These are phyloP conservation scores for Mechanitis messenoides DNA, from an alignment of 2,888 invertebrate species.

Conservation along the genomic window DNA sequence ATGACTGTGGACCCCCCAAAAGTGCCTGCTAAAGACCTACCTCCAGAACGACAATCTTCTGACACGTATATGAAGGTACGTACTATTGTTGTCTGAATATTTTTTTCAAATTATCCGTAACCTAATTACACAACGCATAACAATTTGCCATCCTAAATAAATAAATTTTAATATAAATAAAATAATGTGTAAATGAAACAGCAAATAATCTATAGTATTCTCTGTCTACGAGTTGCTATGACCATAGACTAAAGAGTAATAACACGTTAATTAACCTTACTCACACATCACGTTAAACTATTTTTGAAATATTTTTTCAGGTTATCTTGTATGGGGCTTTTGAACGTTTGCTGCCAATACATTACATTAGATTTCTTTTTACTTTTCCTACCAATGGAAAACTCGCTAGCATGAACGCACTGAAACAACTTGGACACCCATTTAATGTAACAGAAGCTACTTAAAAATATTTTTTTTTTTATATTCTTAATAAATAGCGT, in stretches of 20 bases:
- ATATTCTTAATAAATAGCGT: no score
- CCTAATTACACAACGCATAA: no score
- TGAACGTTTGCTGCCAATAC: conserved; percentile 78
- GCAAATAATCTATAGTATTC: neutral
- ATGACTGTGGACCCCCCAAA: conserved; percentile 67
- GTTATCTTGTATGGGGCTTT: conserved; percentile 81
- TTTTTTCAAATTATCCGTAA: neutral
- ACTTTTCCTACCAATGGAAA: conserved; percentile 82
- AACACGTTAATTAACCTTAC: no score
- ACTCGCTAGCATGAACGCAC: conserved; percentile 30
- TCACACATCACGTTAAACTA: neutral
- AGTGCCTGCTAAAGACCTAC: conserved; percentile 57
- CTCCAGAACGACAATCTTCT: conserved; percentile 80
- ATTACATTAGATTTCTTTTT: conserved; percentile 81
- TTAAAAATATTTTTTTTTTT: neutral
- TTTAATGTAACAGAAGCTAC: conserved; percentile 27
- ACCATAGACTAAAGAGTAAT: no score
- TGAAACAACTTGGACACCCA: conserved; percentile 36
- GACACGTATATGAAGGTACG: conserved; percentile 72
- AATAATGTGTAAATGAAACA: no score
- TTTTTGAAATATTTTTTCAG: conserved; percentile 27
- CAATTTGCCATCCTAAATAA: neutral
- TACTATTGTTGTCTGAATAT: neutral
- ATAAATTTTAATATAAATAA: no score
- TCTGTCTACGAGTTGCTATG: no score